phyloP scores from a whole-genome alignment of 1,140 invertebrate species.

The Aphis craccivora region DNA sequence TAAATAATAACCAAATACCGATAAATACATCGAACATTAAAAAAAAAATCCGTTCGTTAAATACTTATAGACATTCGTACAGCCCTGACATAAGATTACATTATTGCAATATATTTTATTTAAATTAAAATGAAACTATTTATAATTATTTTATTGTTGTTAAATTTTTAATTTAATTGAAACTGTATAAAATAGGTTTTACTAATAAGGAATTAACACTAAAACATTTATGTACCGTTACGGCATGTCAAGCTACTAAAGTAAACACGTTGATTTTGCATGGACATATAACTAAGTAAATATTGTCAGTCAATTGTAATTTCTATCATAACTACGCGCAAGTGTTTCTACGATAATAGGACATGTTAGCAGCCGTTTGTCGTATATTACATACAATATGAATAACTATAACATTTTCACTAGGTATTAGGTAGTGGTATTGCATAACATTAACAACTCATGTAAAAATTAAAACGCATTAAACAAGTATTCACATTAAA shows the following conservation, averaged over 20 bases:
- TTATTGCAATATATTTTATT: neutral
- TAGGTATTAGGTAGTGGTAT: neutral
- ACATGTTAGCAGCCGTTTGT: neutral
- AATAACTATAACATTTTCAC: neutral
- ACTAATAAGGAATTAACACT: neutral
- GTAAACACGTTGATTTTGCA: constrained; percentile 46
- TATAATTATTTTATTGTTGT: neutral
- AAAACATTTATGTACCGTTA: neutral
- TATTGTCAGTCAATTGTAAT: constrained; percentile 17
- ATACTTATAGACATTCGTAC: neutral
- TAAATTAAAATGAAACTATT: neutral
- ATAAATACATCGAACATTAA: neutral
- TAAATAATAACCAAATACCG: too few species aligned
- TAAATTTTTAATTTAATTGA: neutral
- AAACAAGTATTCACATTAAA: neutral
- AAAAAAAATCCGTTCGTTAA: neutral
- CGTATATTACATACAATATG: neutral
- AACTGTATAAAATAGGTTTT: neutral
- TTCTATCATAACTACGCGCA: constrained; percentile 21
- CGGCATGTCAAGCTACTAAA: neutral
- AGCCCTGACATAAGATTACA: neutral
- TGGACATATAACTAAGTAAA: neutral
- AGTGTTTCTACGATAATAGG: constrained; percentile 10
- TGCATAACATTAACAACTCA: neutral
- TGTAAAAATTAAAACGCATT: neutral